Evolutionary conservation across 2,113 vertebrate species (phyloP).

Genomic region (Corynorhinus townsendii): DNA sequence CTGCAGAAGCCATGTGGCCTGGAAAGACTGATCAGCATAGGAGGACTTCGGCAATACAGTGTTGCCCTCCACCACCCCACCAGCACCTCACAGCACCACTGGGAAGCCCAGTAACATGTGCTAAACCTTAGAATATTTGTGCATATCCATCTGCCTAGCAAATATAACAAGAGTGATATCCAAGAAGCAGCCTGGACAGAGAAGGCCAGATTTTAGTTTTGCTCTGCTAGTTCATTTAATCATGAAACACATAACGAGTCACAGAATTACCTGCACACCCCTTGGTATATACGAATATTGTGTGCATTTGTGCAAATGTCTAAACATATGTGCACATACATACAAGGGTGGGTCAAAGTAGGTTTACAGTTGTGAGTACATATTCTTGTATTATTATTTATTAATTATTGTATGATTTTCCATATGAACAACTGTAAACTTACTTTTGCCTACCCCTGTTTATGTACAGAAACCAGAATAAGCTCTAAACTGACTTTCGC

Average conservation of each 20-base stretch:
- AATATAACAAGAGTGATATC: neutral
- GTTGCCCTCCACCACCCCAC: accelerated
- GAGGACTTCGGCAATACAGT: neutral
- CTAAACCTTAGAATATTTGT: neutral
- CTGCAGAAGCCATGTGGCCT: neutral
- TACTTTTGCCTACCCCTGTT: neutral
- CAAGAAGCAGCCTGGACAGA: neutral
- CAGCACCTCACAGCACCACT: neutral
- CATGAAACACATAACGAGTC: neutral
- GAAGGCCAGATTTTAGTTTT: neutral
- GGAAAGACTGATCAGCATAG: neutral
- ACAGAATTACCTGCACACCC: neutral
- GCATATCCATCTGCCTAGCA: neutral
- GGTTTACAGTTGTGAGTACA: neutral
- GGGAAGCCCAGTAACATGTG: neutral
- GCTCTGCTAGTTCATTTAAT: neutral
- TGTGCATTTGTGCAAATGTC: neutral
- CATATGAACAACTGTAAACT: neutral
- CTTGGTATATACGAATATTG: neutral
- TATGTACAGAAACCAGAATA: neutral
- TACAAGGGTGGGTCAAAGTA: neutral
- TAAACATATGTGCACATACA: neutral
- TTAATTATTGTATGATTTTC: neutral
- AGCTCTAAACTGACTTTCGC: neutral
- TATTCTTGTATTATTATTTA: neutral